phyloP scores from a whole-genome alignment of 2,888 invertebrate genomes.

The Heteropelma amictum region DNA sequence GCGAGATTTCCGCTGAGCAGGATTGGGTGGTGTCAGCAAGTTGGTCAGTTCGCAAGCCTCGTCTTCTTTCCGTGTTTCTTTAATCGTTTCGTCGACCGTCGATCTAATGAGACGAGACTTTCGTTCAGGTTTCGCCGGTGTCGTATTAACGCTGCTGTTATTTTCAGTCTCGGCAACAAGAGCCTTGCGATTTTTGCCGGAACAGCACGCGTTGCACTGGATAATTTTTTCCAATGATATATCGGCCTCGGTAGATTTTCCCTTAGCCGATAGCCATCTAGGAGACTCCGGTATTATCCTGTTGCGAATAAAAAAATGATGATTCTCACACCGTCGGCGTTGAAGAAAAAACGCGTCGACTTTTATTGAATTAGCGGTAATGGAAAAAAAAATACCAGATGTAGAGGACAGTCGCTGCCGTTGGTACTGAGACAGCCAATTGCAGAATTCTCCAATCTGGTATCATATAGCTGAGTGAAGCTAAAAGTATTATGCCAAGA shows the following conservation, averaged over 20 bases:
- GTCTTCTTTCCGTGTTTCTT: slow-evolving; percentile 40
- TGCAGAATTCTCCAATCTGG: slow-evolving; percentile 80
- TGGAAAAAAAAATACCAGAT: slow-evolving; percentile 76
- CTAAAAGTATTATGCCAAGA: slow-evolving; percentile 77
- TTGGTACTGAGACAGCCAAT: slow-evolving; percentile 78
- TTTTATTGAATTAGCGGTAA: not conserved
- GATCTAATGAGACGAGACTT: slow-evolving; percentile 62
- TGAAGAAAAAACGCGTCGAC: not conserved
- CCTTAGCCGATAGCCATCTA: slow-evolving; percentile 74
- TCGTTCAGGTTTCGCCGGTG: slow-evolving; percentile 65
- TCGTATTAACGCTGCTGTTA: slow-evolving; percentile 53
- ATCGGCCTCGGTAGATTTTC: slow-evolving; percentile 72
- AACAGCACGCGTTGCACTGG: slow-evolving; percentile 70
- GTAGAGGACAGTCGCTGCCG: slow-evolving; percentile 76
- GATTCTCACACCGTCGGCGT: too few relatives aligned
- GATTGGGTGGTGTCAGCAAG: slow-evolving; percentile 60
- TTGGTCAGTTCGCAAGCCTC: slow-evolving; percentile 61
- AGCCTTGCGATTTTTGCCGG: slow-evolving; percentile 48
- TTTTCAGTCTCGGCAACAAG: slow-evolving; percentile 46
- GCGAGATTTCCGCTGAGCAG: slow-evolving; percentile 50
- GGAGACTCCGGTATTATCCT: slow-evolving; percentile 78
- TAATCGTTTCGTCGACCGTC: slow-evolving; percentile 40
- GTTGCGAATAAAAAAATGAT: too few relatives aligned
- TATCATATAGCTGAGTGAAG: slow-evolving; percentile 77
- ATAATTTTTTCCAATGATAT: slow-evolving; percentile 70